Evolutionary conservation across 2,113 vertebrate species (phyloP).

Genomic region (Rutilus rutilus): DNA sequence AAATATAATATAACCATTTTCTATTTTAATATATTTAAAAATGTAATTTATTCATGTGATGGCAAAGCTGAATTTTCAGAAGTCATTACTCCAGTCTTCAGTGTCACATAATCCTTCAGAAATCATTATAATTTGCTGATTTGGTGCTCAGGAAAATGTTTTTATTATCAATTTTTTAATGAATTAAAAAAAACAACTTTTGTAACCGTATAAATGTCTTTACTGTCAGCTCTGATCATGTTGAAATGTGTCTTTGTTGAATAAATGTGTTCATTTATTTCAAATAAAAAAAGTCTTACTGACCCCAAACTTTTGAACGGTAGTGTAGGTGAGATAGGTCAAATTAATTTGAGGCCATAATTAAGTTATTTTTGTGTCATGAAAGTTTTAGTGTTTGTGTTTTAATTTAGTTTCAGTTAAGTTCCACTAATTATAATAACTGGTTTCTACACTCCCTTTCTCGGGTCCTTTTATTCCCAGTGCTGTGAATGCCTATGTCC

Average conservation of each 20-base stretch:
- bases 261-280: background rate
- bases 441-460: background rate
- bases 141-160: background rate
- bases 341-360: background rate
- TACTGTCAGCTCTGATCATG: background rate
- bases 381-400: background rate
- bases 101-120: background rate
- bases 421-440: background rate
- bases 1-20: background rate
- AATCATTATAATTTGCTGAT: background rate
- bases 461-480: background rate
- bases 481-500: conserved; percentile 51
- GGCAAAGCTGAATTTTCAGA: background rate
- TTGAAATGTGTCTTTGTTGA: background rate
- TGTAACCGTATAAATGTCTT: background rate
- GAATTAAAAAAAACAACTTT: no score
- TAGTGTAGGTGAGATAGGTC: background rate
- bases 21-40: background rate
- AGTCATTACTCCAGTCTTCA: background rate
- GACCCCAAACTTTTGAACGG: background rate
- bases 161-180: no score
- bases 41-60: background rate
- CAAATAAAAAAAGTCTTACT: background rate
- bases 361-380: background rate
- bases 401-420: no score